Evolutionary conservation across 2,888 invertebrate species (phyloP), one percentile per base, ranked within the genome.

Genomic region (Subacronicta megacephala): DNA sequence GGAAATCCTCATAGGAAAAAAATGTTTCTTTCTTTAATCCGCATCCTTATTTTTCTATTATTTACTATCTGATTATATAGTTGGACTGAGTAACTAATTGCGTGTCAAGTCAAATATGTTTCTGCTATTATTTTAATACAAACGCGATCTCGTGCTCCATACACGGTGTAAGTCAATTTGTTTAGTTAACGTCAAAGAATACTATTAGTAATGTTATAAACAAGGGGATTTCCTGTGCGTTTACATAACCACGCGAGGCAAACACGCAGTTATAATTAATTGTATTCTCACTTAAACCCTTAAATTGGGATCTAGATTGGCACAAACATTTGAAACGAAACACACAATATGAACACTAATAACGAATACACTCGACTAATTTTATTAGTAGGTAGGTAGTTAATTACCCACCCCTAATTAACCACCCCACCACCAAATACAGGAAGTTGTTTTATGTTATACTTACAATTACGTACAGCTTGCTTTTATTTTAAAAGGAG

Each of bases 101-200:
- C 69, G 62, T 70, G 69, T 44, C 3, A 15, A 7, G 15, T n/a
- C n/a, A 61, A 38, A 45, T 56, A 38, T 33, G 1, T 36, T 53
- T 41, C 9, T 31, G n/a, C n/a, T n/a, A n/a, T 4, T 44, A 44
- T 56, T 37, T 16, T 9, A 7, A 10, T 7, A 38, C 3, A 35
- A 62, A 37, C 43, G 33, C 43, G 42, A 33, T 60, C 35, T 31
- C 53, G 43, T 61, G 44, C 54, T 37, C 52, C n/a, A 61, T 55
- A 52, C 26, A 56, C 40, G 59, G 63, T 74, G 72, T 74, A 74
- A 72, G 74, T 69, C 74, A 68, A 78, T 82, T 82, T 81, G 77
- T 81, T 77, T 62, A 65, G 60, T 61, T 60, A 74, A 80, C 68
- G 77, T 82, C 80, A 81, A 69, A 75, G 69, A 75, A 59, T 72